A percentile compares a stretch with the other conserved stretches of the same genome.
These are phyloP conservation scores for Hedychridium roseum DNA, from an alignment of 2,888 invertebrate genomes.

Conservation along the genomic window DNA sequence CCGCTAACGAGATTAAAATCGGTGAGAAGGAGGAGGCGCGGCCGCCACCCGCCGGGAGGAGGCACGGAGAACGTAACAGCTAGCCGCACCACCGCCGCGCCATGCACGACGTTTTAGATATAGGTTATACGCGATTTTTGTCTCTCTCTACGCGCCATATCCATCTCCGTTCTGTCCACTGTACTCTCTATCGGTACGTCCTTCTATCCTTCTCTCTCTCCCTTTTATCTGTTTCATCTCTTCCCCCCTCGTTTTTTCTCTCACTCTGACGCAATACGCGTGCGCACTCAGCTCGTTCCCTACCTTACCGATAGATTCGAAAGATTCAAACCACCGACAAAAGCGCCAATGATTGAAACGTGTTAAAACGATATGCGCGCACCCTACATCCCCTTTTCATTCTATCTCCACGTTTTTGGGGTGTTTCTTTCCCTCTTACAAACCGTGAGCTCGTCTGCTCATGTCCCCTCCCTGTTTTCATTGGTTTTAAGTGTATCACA, in stretches of 20 bases:
- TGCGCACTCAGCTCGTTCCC: too few relatives aligned
- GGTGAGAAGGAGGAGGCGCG: constrained; percentile 69
- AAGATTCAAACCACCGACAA: too few relatives aligned
- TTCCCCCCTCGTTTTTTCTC: constrained; percentile 4
- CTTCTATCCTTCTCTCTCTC: constrained; percentile 11
- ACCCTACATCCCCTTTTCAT: too few relatives aligned
- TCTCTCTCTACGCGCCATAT: neutral
- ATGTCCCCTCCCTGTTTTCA: too few relatives aligned
- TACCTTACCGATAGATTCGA: too few relatives aligned
- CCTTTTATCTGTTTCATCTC: constrained; percentile 11
- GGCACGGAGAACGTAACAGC: constrained; percentile 72
- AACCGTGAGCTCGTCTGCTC: too few relatives aligned
- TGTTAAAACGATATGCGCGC: too few relatives aligned
- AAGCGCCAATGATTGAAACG: too few relatives aligned
- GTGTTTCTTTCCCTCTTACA: too few relatives aligned
- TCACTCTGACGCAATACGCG: too few relatives aligned
- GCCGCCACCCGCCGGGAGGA: constrained; percentile 63
- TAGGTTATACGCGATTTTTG: constrained; percentile 31
- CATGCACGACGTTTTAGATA: constrained; percentile 23
- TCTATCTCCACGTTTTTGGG: too few relatives aligned
- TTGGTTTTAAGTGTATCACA: too few relatives aligned
- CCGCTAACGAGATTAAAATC: constrained; percentile 75
- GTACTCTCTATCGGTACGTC: constrained; percentile 8
- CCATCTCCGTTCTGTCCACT: neutral
- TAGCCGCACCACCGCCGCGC: constrained; percentile 14